Evolutionary conservation across 2,113 vertebrate species (phyloP).

Genomic region (Apaloderma vittatum): DNA sequence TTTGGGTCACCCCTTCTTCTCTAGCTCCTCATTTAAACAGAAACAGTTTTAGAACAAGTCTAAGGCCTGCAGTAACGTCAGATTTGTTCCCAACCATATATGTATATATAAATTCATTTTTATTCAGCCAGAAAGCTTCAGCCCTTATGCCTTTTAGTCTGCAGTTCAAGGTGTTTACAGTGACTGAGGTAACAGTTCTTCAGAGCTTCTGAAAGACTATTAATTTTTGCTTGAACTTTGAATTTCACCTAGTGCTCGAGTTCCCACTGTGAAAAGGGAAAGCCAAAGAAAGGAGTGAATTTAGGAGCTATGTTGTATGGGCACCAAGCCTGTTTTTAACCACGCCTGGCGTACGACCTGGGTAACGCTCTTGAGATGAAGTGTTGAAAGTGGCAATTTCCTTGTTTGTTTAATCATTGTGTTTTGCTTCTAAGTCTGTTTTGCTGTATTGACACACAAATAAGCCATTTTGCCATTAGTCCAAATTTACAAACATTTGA

Average conservation of each 20-base stretch:
- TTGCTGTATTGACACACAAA: background rate
- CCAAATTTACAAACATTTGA: background rate
- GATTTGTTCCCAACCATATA: background rate
- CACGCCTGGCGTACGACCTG: background rate
- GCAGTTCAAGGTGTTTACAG: background rate
- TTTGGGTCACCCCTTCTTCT: background rate
- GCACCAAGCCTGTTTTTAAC: background rate
- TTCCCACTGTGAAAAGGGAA: background rate
- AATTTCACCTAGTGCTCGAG: background rate
- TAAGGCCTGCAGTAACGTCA: background rate
- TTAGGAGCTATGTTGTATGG: background rate
- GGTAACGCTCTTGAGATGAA: background rate
- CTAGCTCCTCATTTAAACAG: background rate
- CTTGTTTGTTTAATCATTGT: background rate
- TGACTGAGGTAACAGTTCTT: background rate
- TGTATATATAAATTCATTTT: background rate
- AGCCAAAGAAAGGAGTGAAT: background rate
- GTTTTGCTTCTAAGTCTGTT: background rate
- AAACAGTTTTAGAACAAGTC: background rate
- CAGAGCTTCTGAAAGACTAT: background rate
- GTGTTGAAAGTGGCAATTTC: background rate
- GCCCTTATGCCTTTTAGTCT: background rate
- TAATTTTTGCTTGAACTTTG: background rate
- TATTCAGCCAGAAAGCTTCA: background rate
- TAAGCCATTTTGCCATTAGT: background rate